These are phyloP conservation scores for Gnatocerus cornutus DNA, from an alignment of 2,888 invertebrate genomes.

Conservation along the genomic window DNA sequence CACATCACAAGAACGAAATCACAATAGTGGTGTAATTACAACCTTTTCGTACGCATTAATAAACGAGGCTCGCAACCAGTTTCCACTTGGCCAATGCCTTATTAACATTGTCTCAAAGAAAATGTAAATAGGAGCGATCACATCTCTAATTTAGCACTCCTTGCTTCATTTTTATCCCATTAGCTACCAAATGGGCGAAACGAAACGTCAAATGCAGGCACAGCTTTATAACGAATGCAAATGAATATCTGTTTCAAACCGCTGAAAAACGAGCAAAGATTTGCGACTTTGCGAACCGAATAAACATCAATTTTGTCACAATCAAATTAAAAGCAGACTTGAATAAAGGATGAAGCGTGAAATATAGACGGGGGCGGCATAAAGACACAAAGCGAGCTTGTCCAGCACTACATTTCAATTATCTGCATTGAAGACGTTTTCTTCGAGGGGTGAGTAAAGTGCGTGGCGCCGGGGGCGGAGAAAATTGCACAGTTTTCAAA, in stretches of 20 bases:
- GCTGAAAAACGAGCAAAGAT: constrained; percentile 18
- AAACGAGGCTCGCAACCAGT: constrained; percentile 25
- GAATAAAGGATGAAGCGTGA: constrained; percentile 34
- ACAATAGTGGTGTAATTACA: constrained; percentile 20
- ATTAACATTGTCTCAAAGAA: constrained; percentile 34
- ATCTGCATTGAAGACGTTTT: background rate
- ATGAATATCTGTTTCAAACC: background rate
- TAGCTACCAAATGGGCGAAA: constrained; percentile 13
- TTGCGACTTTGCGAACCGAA: background rate
- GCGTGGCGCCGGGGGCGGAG: background rate
- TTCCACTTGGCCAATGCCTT: constrained; percentile 30
- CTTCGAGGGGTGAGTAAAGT: constrained; percentile 6
- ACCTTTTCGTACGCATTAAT: constrained; percentile 19
- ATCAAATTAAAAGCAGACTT: constrained; percentile 30
- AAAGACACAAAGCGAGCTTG: constrained; percentile 16
- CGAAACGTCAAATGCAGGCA: constrained; percentile 17
- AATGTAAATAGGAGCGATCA: constrained; percentile 21
- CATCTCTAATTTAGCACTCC: background rate
- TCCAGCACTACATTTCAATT: constrained; percentile 36
- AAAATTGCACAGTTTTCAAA: too few relatives aligned
- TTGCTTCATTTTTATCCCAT: constrained; percentile 6
- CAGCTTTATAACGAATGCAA: constrained; percentile 17
- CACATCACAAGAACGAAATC: constrained; percentile 8
- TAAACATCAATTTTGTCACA: constrained; percentile 34
- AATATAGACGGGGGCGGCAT: constrained; percentile 31